Evolutionary conservation across 2,888 invertebrate genomes (phyloP).

Genomic region (Pheosia gnoma): DNA sequence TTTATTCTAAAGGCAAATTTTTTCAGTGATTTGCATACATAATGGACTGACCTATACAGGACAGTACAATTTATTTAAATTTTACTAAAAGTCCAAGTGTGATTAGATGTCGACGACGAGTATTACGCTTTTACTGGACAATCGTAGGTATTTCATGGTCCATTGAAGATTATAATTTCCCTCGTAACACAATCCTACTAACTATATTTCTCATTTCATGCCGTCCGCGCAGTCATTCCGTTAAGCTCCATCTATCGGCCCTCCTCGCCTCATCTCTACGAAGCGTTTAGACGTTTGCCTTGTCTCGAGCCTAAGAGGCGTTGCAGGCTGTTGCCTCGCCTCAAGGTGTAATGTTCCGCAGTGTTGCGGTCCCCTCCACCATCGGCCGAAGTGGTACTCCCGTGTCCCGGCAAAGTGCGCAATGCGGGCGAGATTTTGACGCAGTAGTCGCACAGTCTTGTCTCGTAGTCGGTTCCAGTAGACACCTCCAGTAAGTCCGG

Average conservation of each 20-base stretch:
- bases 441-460: conserved; percentile 56
- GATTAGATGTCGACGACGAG: too few species aligned
- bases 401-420: conserved; percentile 76
- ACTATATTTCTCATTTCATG: neutral
- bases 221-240: neutral
- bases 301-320: neutral
- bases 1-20: neutral
- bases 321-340: neutral
- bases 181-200: neutral
- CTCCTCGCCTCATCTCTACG: neutral
- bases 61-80: too few species aligned
- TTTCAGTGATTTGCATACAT: too few species aligned
- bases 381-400: conserved; percentile 66
- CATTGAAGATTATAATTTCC: too few species aligned
- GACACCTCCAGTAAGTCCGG: conserved; percentile 61
- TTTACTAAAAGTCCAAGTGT: too few species aligned
- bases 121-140: too few species aligned
- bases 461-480: conserved; percentile 51
- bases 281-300: neutral
- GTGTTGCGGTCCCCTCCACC: conserved; percentile 43
- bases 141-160: too few species aligned
- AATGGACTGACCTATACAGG: too few species aligned
- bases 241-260: neutral
- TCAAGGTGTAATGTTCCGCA: conserved; percentile 51
- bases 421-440: conserved; percentile 57